Percentiles rank a stretch among this genome's conserved stretches.
Conservation (phyloP, 2,113 vertebrate species). For the Urocynchramus pylzowi region DNA sequence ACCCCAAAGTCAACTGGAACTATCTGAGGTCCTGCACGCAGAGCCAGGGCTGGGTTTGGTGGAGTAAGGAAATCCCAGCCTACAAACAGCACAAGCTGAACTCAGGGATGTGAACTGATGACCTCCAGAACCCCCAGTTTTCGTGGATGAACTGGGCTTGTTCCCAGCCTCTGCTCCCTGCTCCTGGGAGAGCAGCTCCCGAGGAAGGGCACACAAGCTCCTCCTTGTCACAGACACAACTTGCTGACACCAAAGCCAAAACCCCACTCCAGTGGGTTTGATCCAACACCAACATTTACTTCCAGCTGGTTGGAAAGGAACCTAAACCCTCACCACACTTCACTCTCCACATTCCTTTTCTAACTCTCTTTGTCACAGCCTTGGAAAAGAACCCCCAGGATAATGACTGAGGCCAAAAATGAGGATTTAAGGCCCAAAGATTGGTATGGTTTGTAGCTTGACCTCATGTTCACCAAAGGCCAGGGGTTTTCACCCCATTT, state of each 20-base stretch:
- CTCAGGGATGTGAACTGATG: not conserved
- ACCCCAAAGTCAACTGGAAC: not conserved
- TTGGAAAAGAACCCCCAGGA: fast-evolving
- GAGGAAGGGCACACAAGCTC: not conserved
- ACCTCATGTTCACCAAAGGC: not conserved
- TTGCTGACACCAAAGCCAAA: not conserved
- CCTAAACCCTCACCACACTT: not conserved
- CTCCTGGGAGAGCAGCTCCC: not conserved
- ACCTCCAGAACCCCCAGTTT: not conserved
- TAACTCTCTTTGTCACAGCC: not conserved
- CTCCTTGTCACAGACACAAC: fast-evolving
- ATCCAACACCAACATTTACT: not conserved
- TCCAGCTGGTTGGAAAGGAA: not conserved
- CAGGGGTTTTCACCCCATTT: fast-evolving
- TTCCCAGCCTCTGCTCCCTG: not conserved
- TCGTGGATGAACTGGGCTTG: not conserved
- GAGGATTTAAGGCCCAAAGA: not conserved
- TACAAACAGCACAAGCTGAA: not conserved
- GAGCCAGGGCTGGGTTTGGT: fast-evolving
- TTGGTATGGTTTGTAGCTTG: fast-evolving
- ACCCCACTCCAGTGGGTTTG: not conserved
- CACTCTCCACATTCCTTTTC: not conserved
- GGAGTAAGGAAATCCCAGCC: not conserved
- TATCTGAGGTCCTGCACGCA: not conserved
- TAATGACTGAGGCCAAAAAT: not conserved